phyloP scores from a whole-genome alignment of 1,140 invertebrate genomes.

The Lineus longissimus region DNA sequence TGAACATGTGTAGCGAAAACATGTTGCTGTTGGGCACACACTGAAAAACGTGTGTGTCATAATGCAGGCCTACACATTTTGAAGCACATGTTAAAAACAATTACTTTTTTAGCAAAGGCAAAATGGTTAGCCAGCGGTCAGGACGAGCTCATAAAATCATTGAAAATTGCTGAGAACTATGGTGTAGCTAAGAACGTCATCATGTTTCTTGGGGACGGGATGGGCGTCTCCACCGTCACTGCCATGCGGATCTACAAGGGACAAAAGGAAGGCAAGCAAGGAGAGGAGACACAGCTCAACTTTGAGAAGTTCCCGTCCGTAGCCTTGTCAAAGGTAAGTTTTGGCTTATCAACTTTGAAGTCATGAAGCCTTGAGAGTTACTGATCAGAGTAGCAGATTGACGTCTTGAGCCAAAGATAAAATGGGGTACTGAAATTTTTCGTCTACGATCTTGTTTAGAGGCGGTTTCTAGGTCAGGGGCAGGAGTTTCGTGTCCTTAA shows the following conservation, averaged over 20 bases:
- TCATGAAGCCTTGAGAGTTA: not conserved
- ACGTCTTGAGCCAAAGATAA: not conserved
- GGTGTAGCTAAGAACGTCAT: slow-evolving; percentile 79
- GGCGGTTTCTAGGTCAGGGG: too few relatives aligned
- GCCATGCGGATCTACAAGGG: slow-evolving; percentile 73
- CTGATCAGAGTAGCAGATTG: too few relatives aligned
- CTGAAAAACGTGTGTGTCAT: too few relatives aligned
- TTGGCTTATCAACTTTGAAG: too few relatives aligned
- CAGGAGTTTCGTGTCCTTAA: too few relatives aligned
- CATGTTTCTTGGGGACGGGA: slow-evolving; percentile 88
- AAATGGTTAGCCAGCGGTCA: slow-evolving; percentile 22
- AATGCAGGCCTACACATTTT: too few relatives aligned
- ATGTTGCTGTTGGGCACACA: too few relatives aligned
- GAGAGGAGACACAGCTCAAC: slow-evolving; percentile 66
- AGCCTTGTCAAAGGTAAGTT: slow-evolving; percentile 65
- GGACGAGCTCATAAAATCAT: slow-evolving; percentile 16
- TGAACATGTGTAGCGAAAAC: too few relatives aligned
- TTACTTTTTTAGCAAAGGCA: too few relatives aligned
- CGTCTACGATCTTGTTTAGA: too few relatives aligned
- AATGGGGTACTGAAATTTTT: not conserved
- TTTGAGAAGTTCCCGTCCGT: slow-evolving; percentile 75
- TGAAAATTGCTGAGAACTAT: slow-evolving; percentile 19
- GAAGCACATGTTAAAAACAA: too few relatives aligned
- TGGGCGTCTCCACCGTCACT: slow-evolving; percentile 86
- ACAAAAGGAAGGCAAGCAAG: slow-evolving; percentile 58